Conservation (phyloP, 2,797 vertebrate genomes). For the Ptychadena robeensis region DNA sequence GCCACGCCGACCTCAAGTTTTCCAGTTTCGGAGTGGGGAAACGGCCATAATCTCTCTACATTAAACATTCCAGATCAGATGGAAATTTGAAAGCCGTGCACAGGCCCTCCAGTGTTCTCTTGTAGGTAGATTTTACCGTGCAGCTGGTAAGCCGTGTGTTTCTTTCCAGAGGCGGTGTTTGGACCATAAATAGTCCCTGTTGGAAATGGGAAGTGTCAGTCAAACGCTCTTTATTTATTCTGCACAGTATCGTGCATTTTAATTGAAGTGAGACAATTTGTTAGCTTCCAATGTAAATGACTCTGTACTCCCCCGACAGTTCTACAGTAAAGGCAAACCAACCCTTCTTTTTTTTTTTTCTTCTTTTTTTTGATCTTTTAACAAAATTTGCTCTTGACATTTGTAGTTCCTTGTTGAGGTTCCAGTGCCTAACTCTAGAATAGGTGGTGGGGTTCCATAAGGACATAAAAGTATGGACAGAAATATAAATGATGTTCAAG, state of each 20-base stretch:
- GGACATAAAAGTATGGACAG: no score
- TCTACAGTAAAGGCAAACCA: neutral
- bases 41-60: neutral
- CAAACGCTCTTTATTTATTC: constrained; percentile 13
- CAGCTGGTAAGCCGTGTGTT: constrained; percentile 19
- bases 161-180: constrained; percentile 20
- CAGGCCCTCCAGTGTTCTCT: constrained; percentile 26
- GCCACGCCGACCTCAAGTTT: neutral
- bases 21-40: neutral
- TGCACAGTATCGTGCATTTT: neutral
- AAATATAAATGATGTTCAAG: no score
- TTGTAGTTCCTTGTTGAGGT: neutral
- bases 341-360: no score
- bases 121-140: neutral
- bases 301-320: neutral
- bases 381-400: neutral
- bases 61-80: constrained; percentile 7
- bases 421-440: neutral
- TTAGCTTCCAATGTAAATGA: neutral
- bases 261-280: neutral
- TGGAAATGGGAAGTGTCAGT: constrained; percentile 38
- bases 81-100: neutral
- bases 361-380: neutral
- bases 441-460: no score
- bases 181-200: constrained; percentile 7